These are phyloP conservation scores for Eumerus sabulonum DNA, from an alignment of 2,888 invertebrate genomes.

Conservation along the genomic window DNA sequence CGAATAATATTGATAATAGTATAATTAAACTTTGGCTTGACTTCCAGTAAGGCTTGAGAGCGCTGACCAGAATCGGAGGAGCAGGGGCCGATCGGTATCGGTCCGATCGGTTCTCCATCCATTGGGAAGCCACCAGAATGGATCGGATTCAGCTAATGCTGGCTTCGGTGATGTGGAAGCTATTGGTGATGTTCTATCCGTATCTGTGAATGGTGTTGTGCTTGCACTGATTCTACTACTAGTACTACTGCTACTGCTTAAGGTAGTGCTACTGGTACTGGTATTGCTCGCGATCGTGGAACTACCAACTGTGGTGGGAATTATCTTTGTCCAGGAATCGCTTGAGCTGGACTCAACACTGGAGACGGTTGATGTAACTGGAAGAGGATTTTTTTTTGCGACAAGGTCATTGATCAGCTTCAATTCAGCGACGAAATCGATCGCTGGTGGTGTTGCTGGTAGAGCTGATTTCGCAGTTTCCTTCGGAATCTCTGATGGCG, in stretches of 20 bases:
- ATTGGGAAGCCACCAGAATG: conserved; percentile 78
- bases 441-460: conserved; percentile 18
- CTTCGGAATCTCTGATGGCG: background rate
- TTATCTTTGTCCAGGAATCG: conserved; percentile 53
- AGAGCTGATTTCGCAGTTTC: too few relatives aligned
- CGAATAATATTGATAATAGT: conserved; percentile 49
- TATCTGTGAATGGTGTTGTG: conserved; percentile 64
- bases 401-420: conserved; percentile 76
- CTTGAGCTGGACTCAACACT: conserved; percentile 33
- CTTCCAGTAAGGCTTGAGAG: conserved; percentile 69
- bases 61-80: conserved; percentile 75
- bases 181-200: conserved; percentile 57
- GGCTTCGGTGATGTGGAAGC: conserved; percentile 56
- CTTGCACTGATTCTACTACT: conserved; percentile 28
- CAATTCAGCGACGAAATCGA: conserved; percentile 74
- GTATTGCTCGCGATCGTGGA: conserved; percentile 51
- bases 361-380: conserved; percentile 63
- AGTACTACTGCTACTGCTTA: conserved; percentile 30
- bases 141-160: conserved; percentile 65
- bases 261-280: conserved; percentile 38
- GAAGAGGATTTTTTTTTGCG: conserved; percentile 71
- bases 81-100: conserved; percentile 73
- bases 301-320: conserved; percentile 41
- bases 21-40: conserved; percentile 69
- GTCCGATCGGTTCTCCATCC: conserved; percentile 75